Evolutionary conservation across 2,797 vertebrate species (phyloP), one percentile per base, ranked within the genome.

Genomic region (Hemitrygon akajei): DNA sequence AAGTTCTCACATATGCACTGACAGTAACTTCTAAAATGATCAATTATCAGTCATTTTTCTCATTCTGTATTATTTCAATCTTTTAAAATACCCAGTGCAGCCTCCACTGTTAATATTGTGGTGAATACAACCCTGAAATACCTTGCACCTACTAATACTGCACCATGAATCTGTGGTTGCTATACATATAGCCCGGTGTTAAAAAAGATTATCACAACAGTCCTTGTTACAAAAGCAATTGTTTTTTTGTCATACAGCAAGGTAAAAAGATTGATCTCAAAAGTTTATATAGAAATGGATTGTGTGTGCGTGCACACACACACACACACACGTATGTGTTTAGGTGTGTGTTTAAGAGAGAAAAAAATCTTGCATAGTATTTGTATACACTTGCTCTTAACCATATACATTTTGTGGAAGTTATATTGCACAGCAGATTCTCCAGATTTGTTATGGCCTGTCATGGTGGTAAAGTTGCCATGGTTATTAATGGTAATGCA

Each of bases 401-500:
- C 34, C 12, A n/a, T n/a, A 37, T 16, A 79, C 12, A 79, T 79
- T 37, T 80, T 77, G 12, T 34, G 30, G 25, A 60, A 1, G 30
- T 86, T 86, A 27, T 60, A n/a, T 86, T 86, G 80, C 56, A 60
- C 82, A 25, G 10, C 34, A 22, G 80, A 81, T 20, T 81, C 80
- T 81, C 82, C 47, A 80, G 82, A 60, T 10, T 86, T 86, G 56
- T 86, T 60, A 86, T 60, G 56, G 47, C n/a, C 82, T 60, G 27
- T 86, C 82, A 86, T 60, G 25, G 82, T 86, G 27, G 56, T 11
- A 60, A 56, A 86, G 82, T 86, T 86, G 3, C 82, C 27, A 86
- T 86, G 47, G 81, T 84, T 84, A 84, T 84, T 84, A 47, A 84
- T 58, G 56, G 82, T 60, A 86, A 30, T 86, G 16, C 79, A 80